phyloP scores from a whole-genome alignment of 2,888 invertebrate genomes.

The Cordylochernes scorpioides region DNA sequence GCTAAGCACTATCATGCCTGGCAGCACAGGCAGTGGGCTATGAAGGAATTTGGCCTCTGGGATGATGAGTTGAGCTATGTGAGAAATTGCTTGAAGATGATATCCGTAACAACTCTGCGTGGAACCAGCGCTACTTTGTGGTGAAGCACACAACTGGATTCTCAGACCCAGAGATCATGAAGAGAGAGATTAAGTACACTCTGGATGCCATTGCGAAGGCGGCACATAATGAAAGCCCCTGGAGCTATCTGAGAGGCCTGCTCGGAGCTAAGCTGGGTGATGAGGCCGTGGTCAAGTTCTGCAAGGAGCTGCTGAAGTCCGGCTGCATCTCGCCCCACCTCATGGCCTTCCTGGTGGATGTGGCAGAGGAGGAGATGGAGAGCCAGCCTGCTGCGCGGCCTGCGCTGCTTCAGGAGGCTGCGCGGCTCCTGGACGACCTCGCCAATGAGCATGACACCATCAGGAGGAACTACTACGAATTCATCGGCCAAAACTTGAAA shows the following conservation, averaged over 20 bases:
- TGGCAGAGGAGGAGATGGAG: too few species aligned
- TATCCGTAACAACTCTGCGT: slow-evolving; percentile 90
- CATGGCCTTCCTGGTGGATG: slow-evolving; percentile 53
- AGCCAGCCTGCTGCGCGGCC: too few species aligned
- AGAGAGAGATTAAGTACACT: slow-evolving; percentile 28
- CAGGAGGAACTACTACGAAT: slow-evolving; percentile 63
- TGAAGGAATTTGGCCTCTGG: slow-evolving; percentile 36
- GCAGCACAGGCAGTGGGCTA: slow-evolving; percentile 50
- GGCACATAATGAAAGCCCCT: slow-evolving; percentile 84
- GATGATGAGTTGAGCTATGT: slow-evolving; percentile 61
- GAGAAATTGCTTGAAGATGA: slow-evolving; percentile 48
- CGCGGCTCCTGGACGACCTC: slow-evolving; percentile 42
- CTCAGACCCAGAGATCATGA: slow-evolving; percentile 34
- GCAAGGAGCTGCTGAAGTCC: slow-evolving; percentile 41
- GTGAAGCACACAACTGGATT: slow-evolving; percentile 52
- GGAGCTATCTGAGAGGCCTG: slow-evolving; percentile 92
- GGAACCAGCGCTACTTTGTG: slow-evolving; percentile 92
- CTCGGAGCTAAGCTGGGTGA: too few species aligned
- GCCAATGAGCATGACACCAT: slow-evolving; percentile 52
- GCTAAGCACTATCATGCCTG: slow-evolving; percentile 98
- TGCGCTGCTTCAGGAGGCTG: too few species aligned
- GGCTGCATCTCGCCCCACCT: slow-evolving; percentile 51
- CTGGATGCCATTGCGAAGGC: slow-evolving; percentile 50
- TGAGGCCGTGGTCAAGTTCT: slow-evolving; percentile 36
- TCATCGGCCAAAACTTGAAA: slow-evolving; percentile 24